A percentile compares a stretch with the other conserved stretches of the same genome.
Evolutionary conservation across 2,113 vertebrate genomes (phyloP).

Genomic region (Jacana jacana): DNA sequence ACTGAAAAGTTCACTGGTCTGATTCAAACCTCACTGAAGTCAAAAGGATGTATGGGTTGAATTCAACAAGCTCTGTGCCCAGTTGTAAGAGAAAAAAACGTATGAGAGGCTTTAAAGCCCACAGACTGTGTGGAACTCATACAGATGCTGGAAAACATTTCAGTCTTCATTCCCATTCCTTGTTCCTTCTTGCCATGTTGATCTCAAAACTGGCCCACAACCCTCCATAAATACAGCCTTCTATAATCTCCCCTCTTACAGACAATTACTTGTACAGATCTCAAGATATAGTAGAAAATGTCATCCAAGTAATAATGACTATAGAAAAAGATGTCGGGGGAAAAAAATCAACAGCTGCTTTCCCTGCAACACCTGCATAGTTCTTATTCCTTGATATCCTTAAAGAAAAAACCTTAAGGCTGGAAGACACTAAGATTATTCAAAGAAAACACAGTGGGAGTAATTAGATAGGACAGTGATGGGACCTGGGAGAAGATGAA

Average conservation of each 20-base stretch:
- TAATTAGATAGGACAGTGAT: neutral
- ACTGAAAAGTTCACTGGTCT: neutral
- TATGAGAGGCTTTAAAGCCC: neutral
- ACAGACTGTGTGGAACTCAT: neutral
- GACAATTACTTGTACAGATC: neutral
- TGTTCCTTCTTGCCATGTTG: neutral
- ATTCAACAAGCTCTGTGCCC: neutral
- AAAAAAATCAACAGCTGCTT: neutral
- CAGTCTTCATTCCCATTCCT: neutral
- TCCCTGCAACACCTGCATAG: neutral
- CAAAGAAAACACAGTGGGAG: neutral
- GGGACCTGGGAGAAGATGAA: neutral
- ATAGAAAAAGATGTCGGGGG: neutral
- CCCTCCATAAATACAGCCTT: neutral
- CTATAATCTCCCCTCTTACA: neutral
- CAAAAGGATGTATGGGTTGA: neutral
- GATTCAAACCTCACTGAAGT: neutral
- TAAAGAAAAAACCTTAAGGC: neutral
- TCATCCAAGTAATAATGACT: neutral
- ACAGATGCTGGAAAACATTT: neutral
- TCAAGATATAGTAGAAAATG: neutral
- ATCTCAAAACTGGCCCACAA: neutral
- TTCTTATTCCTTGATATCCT: neutral
- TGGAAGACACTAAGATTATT: neutral
- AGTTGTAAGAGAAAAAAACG: neutral